Conservation (phyloP, 2,797 vertebrate genomes). For the Protosalanx chinensis region DNA sequence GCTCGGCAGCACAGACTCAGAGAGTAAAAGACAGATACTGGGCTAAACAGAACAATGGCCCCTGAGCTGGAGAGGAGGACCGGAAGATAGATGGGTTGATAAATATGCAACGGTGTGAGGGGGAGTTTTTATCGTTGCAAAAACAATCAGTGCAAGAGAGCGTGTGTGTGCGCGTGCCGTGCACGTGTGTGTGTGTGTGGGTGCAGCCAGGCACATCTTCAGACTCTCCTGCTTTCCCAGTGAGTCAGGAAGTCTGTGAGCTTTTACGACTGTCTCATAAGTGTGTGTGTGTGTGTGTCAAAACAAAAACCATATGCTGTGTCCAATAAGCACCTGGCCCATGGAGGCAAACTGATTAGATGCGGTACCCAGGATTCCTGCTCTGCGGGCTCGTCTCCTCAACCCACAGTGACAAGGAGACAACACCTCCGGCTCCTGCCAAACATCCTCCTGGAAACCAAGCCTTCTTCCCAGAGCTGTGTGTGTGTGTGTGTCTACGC, state of each 20-base stretch:
- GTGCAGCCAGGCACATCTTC: not conserved
- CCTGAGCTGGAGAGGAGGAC: slow-evolving; percentile 10
- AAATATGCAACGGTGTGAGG: slow-evolving; percentile 18
- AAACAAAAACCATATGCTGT: not conserved
- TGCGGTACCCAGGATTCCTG: slow-evolving; percentile 24
- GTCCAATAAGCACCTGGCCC: slow-evolving; percentile 38
- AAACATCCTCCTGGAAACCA: slow-evolving; percentile 44
- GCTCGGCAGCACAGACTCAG: not conserved
- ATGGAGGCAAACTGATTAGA: slow-evolving; percentile 49
- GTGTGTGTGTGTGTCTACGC: slow-evolving; percentile 14
- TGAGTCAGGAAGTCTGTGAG: slow-evolving; percentile 6
- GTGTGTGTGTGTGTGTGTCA: not conserved
- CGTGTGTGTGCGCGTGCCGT: slow-evolving; percentile 1
- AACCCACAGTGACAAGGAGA: slow-evolving; percentile 16
- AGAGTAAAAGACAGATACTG: not conserved
- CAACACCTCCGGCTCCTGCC: slow-evolving; percentile 27
- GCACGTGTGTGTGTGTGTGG: not conserved
- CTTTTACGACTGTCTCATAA: not conserved
- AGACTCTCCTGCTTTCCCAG: too few relatives aligned
- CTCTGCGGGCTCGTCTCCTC: slow-evolving; percentile 2
- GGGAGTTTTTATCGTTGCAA: slow-evolving; percentile 21
- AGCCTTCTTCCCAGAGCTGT: slow-evolving; percentile 14
- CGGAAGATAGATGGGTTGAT: slow-evolving; percentile 3
- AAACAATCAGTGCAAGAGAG: not conserved
- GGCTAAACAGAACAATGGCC: not conserved